Percentiles rank a stretch among this genome's conserved stretches.
Evolutionary conservation across 2,888 invertebrate species (phyloP).

Genomic region (Hirtodrosophila duncani): DNA sequence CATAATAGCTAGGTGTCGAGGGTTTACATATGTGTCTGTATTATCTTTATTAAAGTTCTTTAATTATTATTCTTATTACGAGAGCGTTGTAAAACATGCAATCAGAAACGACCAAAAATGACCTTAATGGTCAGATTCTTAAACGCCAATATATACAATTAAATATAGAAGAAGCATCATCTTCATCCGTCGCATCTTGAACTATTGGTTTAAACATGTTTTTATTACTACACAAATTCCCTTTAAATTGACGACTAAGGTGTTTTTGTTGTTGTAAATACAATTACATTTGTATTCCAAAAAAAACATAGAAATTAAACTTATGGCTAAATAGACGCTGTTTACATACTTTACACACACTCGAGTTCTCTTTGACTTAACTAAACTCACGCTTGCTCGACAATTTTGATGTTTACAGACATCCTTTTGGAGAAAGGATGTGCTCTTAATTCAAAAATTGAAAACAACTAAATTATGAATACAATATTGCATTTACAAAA

Average conservation of each 20-base stretch:
- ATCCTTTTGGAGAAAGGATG: slow-evolving; percentile 14
- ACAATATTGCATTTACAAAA: slow-evolving; percentile 70
- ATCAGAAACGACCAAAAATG: too few species aligned
- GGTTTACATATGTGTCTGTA: slow-evolving; percentile 11
- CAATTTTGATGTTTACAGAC: slow-evolving; percentile 16
- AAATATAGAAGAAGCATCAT: too few species aligned
- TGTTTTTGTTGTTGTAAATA: slow-evolving; percentile 36
- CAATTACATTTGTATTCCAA: slow-evolving; percentile 48
- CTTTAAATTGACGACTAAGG: slow-evolving; percentile 65
- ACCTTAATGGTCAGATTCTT: too few species aligned
- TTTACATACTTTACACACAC: slow-evolving; percentile 69
- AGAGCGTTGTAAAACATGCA: slow-evolving; percentile 24
- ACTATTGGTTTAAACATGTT: slow-evolving; percentile 48
- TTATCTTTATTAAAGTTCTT: slow-evolving; percentile 23
- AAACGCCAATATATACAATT: slow-evolving; percentile 64
- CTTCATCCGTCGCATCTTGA: too few species aligned
- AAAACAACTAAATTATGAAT: slow-evolving; percentile 53
- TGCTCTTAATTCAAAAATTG: slow-evolving; percentile 22
- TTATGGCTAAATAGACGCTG: slow-evolving; percentile 51
- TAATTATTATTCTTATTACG: slow-evolving; percentile 16
- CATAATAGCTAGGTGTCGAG: slow-evolving; percentile 13
- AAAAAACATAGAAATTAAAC: slow-evolving; percentile 58
- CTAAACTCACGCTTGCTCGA: slow-evolving; percentile 39
- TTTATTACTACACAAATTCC: slow-evolving; percentile 24
- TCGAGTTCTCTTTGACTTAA: slow-evolving; percentile 55